Evolutionary conservation across 2,888 invertebrate genomes (phyloP), one percentile per base, ranked within the genome.

Genomic region (Melanargia galathea): DNA sequence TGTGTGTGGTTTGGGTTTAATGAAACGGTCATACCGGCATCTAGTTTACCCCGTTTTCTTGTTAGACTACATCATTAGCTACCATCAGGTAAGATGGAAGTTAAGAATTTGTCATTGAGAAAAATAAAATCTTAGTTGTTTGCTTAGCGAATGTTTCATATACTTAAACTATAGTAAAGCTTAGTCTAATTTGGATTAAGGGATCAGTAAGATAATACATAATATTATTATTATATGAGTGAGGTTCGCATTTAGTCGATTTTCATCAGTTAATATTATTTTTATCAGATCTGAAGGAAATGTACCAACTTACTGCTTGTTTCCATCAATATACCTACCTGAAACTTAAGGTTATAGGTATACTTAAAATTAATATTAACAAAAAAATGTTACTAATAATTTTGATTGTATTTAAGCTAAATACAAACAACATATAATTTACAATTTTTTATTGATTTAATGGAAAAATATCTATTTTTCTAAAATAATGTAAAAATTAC

Each of bases 161-260:
- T 56, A 62, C 62, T 51, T 57, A 59, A 59, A 52, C 56, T 35
- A 60, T 60, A 30, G 26, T 38, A 51, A 66, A 49, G 54, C 40
- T 24, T 55, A 59, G 61, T 51, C 55, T 52, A 57, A 61, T 55
- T 59, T 58, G 45, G 49, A 51, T 64, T 62, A 62, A 64, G 64
- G 63, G 55, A 59, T 55, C 61, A 59, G 54, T 55, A 43, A 43
- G 16, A 35, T 49, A 35, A 35, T 30, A 16, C 8, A 16, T 18
- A 38, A 38, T n/a, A 18, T 43, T 43, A 18, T 8, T 18, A 43
- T 8, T 18, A 1, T 20, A 5, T 18, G 57, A 7, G 26, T 45
- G 16, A 8, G 16, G 30, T 45, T 45, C 13, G 26, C 16, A 24
- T 10, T 5, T 16, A 10, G 16, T 33, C 7, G 30, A n/a, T 40